Evolutionary conservation across 2,113 vertebrate genomes (phyloP), one percentile per base, ranked within the genome.

Genomic region (Muntiacus reevesi): DNA sequence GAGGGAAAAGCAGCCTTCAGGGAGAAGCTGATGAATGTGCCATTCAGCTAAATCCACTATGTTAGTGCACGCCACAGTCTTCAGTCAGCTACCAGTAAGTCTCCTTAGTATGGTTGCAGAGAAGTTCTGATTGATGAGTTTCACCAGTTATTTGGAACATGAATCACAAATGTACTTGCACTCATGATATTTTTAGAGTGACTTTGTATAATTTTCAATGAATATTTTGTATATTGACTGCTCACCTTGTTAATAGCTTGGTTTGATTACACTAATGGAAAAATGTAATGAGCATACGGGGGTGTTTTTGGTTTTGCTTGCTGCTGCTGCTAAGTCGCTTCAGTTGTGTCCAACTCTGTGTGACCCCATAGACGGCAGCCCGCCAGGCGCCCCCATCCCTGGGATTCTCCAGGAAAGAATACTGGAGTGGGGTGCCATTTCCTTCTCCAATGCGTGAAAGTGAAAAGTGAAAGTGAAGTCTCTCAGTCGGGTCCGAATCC

Each of bases 101-200:
- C 98, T 83, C 85, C 97, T 98, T 90, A 98, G 98, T 94, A 99
- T 99, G 98, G 98, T 98, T 76, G 98, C 98, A 96, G 99, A 98
- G 81, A 99, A 99, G 94, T 94, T 99, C 98, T 97, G 60, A 98
- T 99, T 30, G 98, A 99, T 99, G 99, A 98, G 60, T 99, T 99
- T 94, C 98, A 99, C 87, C 99, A 99, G 85, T 97, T 99, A 92
- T 99, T 96, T 96, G 89, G 98, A 98, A 93, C 33, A 90, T 98
- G 76, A 98, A 98, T 76, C 95, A 98, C 62, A 98, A 98, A n/a
- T 99, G 98, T 98, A 98, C 98, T 82, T 99, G 98, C 97, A 98
- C 98, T 62, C 99, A 99, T 55, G 97, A 98, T 23, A 98, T 99
- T 99, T 99, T 99, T 97, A 97, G 99, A 96, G 97, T 99, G 98